These are phyloP conservation scores for Listronotus bonariensis DNA, from an alignment of 1,140 invertebrate genomes.

Conservation along the genomic window DNA sequence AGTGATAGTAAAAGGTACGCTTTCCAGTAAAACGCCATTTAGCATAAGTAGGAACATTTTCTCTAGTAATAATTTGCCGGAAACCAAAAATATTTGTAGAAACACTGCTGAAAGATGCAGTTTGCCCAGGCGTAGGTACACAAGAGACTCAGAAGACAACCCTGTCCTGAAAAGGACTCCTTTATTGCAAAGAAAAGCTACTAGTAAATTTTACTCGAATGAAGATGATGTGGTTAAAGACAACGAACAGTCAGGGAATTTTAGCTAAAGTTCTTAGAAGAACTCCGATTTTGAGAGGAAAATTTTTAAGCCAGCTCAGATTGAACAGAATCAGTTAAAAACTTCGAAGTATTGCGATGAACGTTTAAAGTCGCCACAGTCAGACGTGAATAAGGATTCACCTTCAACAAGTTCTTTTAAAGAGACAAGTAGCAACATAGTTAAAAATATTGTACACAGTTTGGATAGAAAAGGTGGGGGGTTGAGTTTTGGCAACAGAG, in stretches of 20 bases:
- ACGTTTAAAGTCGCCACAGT: neutral
- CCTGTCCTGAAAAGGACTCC: slow-evolving; percentile 20
- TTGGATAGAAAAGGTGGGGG: slow-evolving; percentile 49
- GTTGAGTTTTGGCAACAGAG: slow-evolving; percentile 43
- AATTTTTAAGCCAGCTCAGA: slow-evolving; percentile 8
- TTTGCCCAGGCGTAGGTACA: slow-evolving; percentile 28
- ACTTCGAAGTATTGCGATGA: too few relatives aligned
- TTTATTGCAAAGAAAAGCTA: slow-evolving; percentile 29
- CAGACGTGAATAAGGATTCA: neutral
- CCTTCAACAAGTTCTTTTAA: slow-evolving; percentile 19
- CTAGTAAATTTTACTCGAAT: neutral
- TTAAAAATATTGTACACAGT: slow-evolving; percentile 52
- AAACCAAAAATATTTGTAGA: neutral
- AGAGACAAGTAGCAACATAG: slow-evolving; percentile 35
- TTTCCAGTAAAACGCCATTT: slow-evolving; percentile 1
- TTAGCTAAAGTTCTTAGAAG: slow-evolving; percentile 27
- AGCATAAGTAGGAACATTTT: slow-evolving; percentile 15
- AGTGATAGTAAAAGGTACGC: too few relatives aligned
- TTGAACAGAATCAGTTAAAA: neutral
- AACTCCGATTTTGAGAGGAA: slow-evolving; percentile 41
- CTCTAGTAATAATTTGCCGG: neutral
- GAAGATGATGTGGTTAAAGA: neutral
- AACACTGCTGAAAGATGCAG: slow-evolving; percentile 17
- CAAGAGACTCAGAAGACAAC: slow-evolving; percentile 27
- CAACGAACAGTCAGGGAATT: slow-evolving; percentile 27